Percentiles rank a stretch among this genome's conserved stretches.
Conservation (phyloP, 2,797 vertebrate genomes). For the Halcyon smyrnensis region DNA sequence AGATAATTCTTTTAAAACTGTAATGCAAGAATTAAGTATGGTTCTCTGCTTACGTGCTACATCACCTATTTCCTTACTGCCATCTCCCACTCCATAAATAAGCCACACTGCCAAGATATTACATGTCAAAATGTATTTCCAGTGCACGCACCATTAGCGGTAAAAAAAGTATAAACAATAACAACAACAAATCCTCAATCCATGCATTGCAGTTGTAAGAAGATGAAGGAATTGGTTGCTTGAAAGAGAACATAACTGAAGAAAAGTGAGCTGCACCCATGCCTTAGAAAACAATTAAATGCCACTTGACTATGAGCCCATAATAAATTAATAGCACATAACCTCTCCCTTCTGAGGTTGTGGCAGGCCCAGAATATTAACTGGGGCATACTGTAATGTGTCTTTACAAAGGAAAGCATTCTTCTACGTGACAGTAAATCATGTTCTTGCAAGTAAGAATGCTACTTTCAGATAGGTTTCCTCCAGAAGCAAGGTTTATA, state of each 20-base stretch:
- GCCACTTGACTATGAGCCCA: not conserved
- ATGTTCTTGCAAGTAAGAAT: not conserved
- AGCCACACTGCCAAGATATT: not conserved
- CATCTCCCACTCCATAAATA: not conserved
- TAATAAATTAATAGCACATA: not conserved
- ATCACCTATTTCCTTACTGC: not conserved
- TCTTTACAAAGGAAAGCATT: not conserved
- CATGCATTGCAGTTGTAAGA: not conserved
- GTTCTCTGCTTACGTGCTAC: not conserved
- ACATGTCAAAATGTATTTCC: not conserved
- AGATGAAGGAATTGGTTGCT: not conserved
- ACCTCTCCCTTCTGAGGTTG: not conserved
- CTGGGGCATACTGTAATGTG: not conserved
- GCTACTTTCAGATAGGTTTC: not conserved
- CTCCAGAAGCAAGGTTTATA: not conserved
- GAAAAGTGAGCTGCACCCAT: not conserved
- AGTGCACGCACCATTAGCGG: not conserved
- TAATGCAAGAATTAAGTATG: not conserved
- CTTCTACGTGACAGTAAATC: not conserved
- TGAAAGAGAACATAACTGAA: not conserved
- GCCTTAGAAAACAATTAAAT: not conserved
- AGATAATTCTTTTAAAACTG: not conserved
- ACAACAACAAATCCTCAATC: not conserved
- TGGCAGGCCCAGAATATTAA: not conserved
- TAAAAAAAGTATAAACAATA: not conserved